Base-by-base conservation (phyloP, 2,113 vertebrate species). In the Indri indri region DNA sequence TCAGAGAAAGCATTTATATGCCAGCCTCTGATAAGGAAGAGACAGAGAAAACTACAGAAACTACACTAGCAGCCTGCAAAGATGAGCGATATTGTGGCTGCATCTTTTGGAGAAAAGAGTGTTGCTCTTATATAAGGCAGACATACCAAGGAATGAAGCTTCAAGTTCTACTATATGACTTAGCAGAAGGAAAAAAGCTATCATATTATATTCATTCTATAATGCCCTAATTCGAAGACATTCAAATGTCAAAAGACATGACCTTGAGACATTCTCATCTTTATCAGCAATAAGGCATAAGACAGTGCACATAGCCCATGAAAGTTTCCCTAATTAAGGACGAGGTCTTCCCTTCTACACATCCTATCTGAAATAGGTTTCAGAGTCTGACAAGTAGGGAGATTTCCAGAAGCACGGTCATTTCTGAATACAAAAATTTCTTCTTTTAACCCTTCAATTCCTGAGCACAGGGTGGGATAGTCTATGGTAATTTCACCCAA, bases 381-480 rank as follows among this genome's bases (percentile, higher is more conserved):
- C 32, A 61, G 8, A 40, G n/a, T 32, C n/a, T 79, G 5, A 52
- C 13, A 76, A 23, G 42, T 32, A 71, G 18, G 13, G 8, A 63
- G 12, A 88, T 73, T 81, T 94, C 61, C 54, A 93, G 34, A 87
- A 88, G 14, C 45, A 81, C 30, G 17, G 23, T 52, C 27, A 50
- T 89, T 54, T 91, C 12, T 83, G 30, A 84, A 86, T 37, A 6
- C 5, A 76, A 42, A n/a, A 80, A 76, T 73, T 91, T 90, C 32
- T 88, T 80, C 81, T 61, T 61, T 77, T 83, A 83, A 89, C 52
- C 16, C 63, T 97, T 93, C n/a, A 65, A 27, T 84, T 88, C 27
- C 42, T 93, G 40, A 70, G 27, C 27, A 71, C 23, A 71, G 77
- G 25, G 10, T 68, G 3, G 8, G 27, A 10, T 13, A 27, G 20